These are phyloP conservation scores for Tyrannus savana DNA, from an alignment of 2,113 vertebrate genomes.

Conservation along the genomic window DNA sequence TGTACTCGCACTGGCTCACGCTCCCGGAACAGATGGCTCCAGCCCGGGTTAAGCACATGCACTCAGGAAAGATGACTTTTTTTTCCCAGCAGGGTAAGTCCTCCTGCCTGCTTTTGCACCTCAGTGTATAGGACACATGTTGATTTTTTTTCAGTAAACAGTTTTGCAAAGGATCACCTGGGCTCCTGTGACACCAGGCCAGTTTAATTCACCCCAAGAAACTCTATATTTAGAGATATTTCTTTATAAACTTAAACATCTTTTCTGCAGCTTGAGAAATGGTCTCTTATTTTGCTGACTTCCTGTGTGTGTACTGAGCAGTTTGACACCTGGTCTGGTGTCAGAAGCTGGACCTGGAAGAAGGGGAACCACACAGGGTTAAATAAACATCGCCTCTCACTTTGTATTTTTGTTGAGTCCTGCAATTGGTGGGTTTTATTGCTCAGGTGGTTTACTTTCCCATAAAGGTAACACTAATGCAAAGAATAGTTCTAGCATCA, in stretches of 20 bases:
- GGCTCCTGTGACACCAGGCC: accelerated
- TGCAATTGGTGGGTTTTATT: neutral
- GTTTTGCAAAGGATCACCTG: neutral
- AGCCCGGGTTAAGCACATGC: neutral
- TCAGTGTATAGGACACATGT: neutral
- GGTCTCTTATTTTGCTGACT: neutral
- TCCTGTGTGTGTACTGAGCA: accelerated
- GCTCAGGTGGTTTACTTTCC: neutral
- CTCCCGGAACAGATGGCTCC: neutral
- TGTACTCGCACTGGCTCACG: neutral
- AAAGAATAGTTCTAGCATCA: neutral
- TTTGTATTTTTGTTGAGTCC: neutral
- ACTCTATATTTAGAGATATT: neutral
- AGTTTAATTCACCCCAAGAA: neutral
- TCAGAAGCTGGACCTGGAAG: neutral
- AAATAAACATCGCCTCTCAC: neutral
- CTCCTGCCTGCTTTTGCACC: neutral
- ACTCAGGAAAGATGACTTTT: neutral
- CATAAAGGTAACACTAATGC: neutral
- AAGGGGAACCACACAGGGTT: neutral
- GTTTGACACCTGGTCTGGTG: accelerated
- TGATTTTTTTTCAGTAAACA: neutral
- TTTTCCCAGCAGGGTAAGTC: neutral
- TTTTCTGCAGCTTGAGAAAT: neutral
- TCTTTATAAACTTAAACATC: neutral